Base-by-base conservation (phyloP, 2,888 invertebrate species). In the Pyrgus malvae region DNA sequence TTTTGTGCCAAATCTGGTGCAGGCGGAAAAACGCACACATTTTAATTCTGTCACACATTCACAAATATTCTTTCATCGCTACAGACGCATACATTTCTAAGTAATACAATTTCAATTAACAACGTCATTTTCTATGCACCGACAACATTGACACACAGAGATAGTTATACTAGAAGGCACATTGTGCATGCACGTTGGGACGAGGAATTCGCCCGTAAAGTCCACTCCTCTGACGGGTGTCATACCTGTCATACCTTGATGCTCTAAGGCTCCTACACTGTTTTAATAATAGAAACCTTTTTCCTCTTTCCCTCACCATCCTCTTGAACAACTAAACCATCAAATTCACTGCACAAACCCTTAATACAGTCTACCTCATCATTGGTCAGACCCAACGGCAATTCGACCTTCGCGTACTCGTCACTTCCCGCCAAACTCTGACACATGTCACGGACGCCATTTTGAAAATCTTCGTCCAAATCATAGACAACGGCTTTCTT, bases 401-500 rank as follows among this genome's bases (percentile, higher is more conserved):
- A 60, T 64, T 87, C 81, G 16, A 89, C 76, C 55, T 78, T 83
- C 0, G 74, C 69, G 57, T 72, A 78, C 6, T 79, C 83, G 0
- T 62, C 57, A 35, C 69, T 78, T 51, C 58, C 72, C 56, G 74
- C 73, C 69, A 88, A 77, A 68, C 77, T 80, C 57, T 79, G 65
- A 67, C 84, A 90, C 76, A 86, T 80, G 14, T 77, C 79, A 5
- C 60, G 60, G 6, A 82, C 80, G 59, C 69, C 72, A 65, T 69
- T 68, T 68, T 75, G 69, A 57, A 88, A 86, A 29, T 80, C 80
- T 0, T 75, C 75, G 45, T 87, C 87, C 0, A 88, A 83, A 33
- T 70, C 67, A 62, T 75, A 81, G 9, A 62, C 62, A 42, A 68
- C 45, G 46, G 67, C 70, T 59, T 76, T 69, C 57, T 64, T 67